Conservation (phyloP, 2,888 invertebrate species). For the Leptinotarsa haldemani region DNA sequence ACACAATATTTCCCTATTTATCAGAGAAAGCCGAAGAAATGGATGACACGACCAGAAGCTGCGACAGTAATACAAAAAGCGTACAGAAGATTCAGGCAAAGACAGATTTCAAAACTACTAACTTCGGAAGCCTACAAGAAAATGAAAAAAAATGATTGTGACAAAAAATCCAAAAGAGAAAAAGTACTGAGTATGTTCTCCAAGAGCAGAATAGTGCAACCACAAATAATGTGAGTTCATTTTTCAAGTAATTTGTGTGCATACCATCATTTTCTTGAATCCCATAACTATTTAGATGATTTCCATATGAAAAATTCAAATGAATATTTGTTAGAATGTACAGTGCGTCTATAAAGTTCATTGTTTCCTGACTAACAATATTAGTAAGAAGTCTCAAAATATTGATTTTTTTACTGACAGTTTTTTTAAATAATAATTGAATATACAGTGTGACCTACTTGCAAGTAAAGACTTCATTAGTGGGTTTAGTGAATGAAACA, state of each 20-base stretch:
- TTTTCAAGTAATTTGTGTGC: background rate
- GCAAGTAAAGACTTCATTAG: no score
- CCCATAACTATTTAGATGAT: no score
- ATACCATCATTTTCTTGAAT: background rate
- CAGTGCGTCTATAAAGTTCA: no score
- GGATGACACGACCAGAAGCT: constrained; percentile 35
- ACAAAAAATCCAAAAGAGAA: constrained; percentile 23
- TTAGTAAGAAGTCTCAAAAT: no score
- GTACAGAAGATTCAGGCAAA: constrained; percentile 39
- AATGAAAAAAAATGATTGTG: background rate
- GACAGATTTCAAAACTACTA: constrained; percentile 28
- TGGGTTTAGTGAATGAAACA: no score
- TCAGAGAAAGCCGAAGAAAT: constrained; percentile 3
- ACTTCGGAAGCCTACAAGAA: constrained; percentile 26
- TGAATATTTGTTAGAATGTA: no score
- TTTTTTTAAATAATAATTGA: no score
- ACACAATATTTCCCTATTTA: background rate
- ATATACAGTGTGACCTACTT: no score
- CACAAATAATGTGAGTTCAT: constrained; percentile 26
- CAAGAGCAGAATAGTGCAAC: constrained; percentile 16
- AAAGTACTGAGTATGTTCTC: constrained; percentile 32
- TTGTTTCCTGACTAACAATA: no score
- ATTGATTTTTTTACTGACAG: no score
- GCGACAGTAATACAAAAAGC: constrained; percentile 46
- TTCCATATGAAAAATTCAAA: no score